phyloP scores from a whole-genome alignment of 2,888 invertebrate genomes.

The Odontocerum albicorne region DNA sequence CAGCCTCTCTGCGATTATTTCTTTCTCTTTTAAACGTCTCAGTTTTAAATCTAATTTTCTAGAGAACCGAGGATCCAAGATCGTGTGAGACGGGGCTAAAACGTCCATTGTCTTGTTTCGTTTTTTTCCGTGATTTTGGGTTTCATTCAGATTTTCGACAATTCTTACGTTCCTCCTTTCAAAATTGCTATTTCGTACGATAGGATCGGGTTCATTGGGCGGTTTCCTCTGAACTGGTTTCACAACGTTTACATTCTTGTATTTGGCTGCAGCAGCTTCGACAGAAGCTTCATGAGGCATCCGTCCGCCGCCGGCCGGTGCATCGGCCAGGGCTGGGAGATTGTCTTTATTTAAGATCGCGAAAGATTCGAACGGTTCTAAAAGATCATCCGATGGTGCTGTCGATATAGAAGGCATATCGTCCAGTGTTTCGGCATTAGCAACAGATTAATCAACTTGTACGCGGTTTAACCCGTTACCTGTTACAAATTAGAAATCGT shows the following conservation, averaged over 20 bases:
- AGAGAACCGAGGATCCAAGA: slow-evolving; percentile 62
- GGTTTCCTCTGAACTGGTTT: slow-evolving; percentile 45
- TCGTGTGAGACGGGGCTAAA: slow-evolving; percentile 41
- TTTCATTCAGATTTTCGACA: slow-evolving; percentile 21
- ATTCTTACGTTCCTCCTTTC: background rate
- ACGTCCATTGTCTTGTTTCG: slow-evolving; percentile 29
- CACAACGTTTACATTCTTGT: slow-evolving; percentile 39
- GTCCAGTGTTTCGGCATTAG: slow-evolving; percentile 36
- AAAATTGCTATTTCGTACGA: background rate
- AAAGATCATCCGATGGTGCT: slow-evolving; percentile 39
- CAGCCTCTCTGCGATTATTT: slow-evolving; percentile 43
- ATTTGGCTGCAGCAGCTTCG: slow-evolving; percentile 5
- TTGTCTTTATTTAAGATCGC: slow-evolving; percentile 42
- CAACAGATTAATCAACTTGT: too few relatives aligned
- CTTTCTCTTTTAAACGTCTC: slow-evolving; percentile 66
- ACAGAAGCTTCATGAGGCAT: slow-evolving; percentile 6
- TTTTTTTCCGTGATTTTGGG: slow-evolving; percentile 23
- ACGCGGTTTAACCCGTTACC: too few relatives aligned
- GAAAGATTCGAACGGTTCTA: slow-evolving; percentile 42
- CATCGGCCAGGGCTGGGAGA: slow-evolving; percentile 3
- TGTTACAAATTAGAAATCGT: too few relatives aligned
- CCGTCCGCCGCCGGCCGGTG: slow-evolving; percentile 1
- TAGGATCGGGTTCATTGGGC: slow-evolving; percentile 2
- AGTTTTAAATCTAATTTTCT: slow-evolving; percentile 73
- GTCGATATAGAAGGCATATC: slow-evolving; percentile 43